These are phyloP conservation scores for Platycheirus albimanus DNA, from an alignment of 2,888 invertebrate species.

Conservation along the genomic window DNA sequence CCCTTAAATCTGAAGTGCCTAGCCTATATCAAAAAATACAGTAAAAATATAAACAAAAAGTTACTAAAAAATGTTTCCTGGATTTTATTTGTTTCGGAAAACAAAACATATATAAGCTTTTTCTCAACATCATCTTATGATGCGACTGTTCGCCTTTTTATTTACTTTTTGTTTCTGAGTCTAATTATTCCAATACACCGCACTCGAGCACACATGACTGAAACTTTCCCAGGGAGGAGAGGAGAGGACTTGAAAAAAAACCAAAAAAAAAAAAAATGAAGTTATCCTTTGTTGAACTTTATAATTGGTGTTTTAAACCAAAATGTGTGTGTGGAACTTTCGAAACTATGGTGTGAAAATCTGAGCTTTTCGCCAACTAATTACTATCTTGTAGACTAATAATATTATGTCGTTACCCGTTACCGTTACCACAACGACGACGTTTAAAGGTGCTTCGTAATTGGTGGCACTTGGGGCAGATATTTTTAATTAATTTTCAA, in stretches of 20 bases:
- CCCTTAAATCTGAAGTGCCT: neutral
- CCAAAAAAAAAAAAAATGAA: neutral
- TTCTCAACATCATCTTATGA: neutral
- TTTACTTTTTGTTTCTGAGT: neutral
- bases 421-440: neutral
- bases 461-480: conserved; percentile 5
- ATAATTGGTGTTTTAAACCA: conserved; percentile 33
- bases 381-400: conserved; percentile 28
- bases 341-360: conserved; percentile 16
- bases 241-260: neutral
- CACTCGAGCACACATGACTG: conserved; percentile 2
- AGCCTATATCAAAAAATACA: neutral
- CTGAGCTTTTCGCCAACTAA: conserved; percentile 6
- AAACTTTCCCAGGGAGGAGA: neutral
- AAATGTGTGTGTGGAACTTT: conserved; percentile 3
- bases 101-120: neutral
- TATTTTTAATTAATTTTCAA: neutral
- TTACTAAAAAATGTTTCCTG: neutral
- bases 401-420: neutral
- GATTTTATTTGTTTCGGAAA: neutral
- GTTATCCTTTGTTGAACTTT: conserved; percentile 28
- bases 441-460: neutral
- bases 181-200: conserved; percentile 13
- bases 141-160: neutral
- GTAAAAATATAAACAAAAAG: neutral